phyloP scores from a whole-genome alignment of 2,888 invertebrate genomes.

The Mechanitis messenoides region DNA sequence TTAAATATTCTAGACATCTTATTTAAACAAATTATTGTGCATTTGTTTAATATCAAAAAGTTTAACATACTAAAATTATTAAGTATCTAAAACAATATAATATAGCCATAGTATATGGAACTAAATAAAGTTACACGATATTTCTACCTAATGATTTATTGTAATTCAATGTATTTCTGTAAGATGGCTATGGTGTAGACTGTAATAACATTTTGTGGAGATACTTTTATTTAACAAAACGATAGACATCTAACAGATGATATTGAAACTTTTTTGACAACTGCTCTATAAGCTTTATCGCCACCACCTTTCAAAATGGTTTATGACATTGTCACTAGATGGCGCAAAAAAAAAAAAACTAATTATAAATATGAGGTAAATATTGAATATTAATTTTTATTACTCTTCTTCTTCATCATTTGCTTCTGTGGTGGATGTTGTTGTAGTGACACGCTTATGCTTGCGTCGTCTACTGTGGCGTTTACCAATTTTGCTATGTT shows the following conservation, averaged over 20 bases:
- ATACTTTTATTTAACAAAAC: too few species aligned
- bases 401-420: slow-evolving; percentile 40
- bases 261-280: not conserved
- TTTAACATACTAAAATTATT: too few species aligned
- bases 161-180: too few species aligned
- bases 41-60: too few species aligned
- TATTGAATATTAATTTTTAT: slow-evolving; percentile 5
- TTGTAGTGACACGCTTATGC: slow-evolving; percentile 35
- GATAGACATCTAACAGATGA: not conserved
- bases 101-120: too few species aligned
- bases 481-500: slow-evolving; percentile 46
- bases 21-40: too few species aligned
- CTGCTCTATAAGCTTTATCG: not conserved
- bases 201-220: too few species aligned
- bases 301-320: not conserved
- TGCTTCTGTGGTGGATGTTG: slow-evolving; percentile 43
- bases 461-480: slow-evolving; percentile 46
- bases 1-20: too few species aligned
- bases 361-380: not conserved
- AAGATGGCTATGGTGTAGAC: too few species aligned
- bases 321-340: slow-evolving; percentile 4
- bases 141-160: too few species aligned
- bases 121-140: too few species aligned
- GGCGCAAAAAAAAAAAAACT: slow-evolving; percentile 4
- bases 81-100: too few species aligned